A percentile compares a stretch with the other conserved stretches of the same genome.
phyloP scores from a whole-genome alignment of 2,888 invertebrate genomes.

The Metacarcinus magister region DNA sequence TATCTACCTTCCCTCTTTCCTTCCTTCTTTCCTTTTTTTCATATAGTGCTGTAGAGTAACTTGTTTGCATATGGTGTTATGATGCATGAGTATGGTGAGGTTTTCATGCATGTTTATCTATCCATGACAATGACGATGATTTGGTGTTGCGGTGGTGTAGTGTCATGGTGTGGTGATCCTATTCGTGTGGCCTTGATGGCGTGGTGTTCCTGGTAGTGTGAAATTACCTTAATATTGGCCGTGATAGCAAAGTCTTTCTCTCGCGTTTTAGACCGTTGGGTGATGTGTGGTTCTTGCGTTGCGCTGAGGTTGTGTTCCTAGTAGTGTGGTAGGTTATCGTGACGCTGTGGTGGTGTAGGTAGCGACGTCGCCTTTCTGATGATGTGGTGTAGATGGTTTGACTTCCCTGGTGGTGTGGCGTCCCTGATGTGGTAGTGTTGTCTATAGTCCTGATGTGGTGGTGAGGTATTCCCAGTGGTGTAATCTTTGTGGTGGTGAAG shows the following conservation, averaged over 20 bases:
- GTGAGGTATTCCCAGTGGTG: background rate
- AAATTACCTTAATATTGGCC: background rate
- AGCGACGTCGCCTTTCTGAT: background rate
- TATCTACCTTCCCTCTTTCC: too few species aligned
- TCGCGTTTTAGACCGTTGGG: background rate
- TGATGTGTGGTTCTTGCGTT: background rate
- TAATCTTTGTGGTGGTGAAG: background rate
- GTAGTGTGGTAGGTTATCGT: too few species aligned
- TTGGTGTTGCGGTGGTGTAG: background rate
- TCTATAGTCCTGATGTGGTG: background rate
- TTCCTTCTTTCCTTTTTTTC: too few species aligned
- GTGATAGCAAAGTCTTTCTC: background rate
- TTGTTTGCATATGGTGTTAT: background rate
- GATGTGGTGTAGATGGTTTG: background rate
- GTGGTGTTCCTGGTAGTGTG: background rate
- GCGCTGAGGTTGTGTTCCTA: too few species aligned
- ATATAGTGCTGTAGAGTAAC: too few species aligned
- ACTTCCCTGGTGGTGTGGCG: background rate
- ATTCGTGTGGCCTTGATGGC: background rate
- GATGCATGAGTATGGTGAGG: background rate
- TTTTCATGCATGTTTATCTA: background rate
- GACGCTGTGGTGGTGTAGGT: too few species aligned
- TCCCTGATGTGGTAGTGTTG: background rate
- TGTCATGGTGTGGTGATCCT: background rate
- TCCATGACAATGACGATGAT: background rate